phyloP scores from a whole-genome alignment of 2,797 vertebrate genomes.

The Danio tinwini region DNA sequence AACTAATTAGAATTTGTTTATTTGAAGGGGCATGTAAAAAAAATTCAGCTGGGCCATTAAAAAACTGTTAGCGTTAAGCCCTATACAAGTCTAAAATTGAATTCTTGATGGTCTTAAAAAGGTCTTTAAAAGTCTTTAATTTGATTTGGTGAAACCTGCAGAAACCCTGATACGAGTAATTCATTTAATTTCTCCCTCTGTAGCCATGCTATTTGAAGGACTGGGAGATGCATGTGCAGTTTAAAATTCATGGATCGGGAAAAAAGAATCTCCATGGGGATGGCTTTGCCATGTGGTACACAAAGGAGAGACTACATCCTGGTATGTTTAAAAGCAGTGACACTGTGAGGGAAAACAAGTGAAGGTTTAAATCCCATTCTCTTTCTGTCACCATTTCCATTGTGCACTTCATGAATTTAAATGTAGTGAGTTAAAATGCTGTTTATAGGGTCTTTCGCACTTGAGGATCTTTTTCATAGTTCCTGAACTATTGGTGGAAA shows the following conservation, averaged over 20 bases:
- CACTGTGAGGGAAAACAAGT: conserved; percentile 70
- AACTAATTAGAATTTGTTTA: too few species aligned
- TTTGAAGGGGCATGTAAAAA: too few species aligned
- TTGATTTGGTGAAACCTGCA: too few species aligned
- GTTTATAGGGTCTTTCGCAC: neutral
- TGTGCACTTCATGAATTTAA: neutral
- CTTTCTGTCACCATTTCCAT: neutral
- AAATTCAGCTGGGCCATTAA: too few species aligned
- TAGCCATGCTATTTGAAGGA: conserved; percentile 97
- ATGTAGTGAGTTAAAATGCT: neutral
- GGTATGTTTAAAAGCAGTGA: conserved; percentile 80
- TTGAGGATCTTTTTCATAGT: too few species aligned
- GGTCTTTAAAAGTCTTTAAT: too few species aligned
- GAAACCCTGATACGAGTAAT: neutral
- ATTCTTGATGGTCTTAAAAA: too few species aligned
- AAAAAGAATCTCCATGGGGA: conserved; percentile 98
- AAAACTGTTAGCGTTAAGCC: too few species aligned
- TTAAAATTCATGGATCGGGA: conserved; percentile 90
- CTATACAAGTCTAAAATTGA: too few species aligned
- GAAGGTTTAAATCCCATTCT: neutral
- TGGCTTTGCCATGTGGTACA: conserved; percentile 95
- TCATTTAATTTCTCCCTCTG: neutral
- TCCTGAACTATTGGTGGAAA: too few species aligned
- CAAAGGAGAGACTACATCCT: conserved; percentile 88
- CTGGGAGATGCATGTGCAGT: conserved; percentile 98